Evolutionary conservation across 2,797 vertebrate species (phyloP).

Genomic region (Siniperca scherzeri): DNA sequence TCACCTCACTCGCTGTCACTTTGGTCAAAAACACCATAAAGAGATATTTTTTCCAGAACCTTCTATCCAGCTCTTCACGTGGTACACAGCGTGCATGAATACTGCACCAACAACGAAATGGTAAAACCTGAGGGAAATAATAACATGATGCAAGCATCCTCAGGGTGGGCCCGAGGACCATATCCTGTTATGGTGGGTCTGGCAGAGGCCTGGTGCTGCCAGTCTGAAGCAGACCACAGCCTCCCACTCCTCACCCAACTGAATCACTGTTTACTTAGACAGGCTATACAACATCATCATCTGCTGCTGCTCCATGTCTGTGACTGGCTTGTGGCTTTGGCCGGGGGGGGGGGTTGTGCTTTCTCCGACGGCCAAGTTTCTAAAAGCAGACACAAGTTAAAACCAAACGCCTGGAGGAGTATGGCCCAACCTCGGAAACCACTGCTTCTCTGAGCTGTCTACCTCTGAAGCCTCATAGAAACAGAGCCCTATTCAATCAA

Average conservation of each 20-base stretch:
- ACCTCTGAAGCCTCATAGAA: conserved; percentile 49
- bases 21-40: conserved; percentile 64
- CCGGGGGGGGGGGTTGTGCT: conserved; percentile 67
- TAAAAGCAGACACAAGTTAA: conserved; percentile 83
- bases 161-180: conserved; percentile 68
- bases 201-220: conserved; percentile 72
- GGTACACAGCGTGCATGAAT: conserved; percentile 45
- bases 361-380: conserved; percentile 80
- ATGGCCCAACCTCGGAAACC: conserved; percentile 86
- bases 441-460: conserved; percentile 74
- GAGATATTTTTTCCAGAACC: conserved; percentile 74
- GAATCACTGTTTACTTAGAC: conserved; percentile 87
- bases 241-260: conserved; percentile 79
- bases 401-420: conserved; percentile 70
- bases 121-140: conserved; percentile 71
- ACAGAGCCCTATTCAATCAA: conserved; percentile 42
- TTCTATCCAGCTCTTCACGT: conserved; percentile 48
- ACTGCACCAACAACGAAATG: conserved; percentile 63
- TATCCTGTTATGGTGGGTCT: conserved; percentile 84
- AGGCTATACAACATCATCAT: conserved; percentile 77
- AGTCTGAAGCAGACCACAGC: conserved; percentile 74
- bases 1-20: conserved; percentile 60
- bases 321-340: conserved; percentile 81
- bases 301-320: conserved; percentile 78
- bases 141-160: conserved; percentile 64